Evolutionary conservation across 2,888 invertebrate genomes (phyloP).

Genomic region (Luperina nickerlii): DNA sequence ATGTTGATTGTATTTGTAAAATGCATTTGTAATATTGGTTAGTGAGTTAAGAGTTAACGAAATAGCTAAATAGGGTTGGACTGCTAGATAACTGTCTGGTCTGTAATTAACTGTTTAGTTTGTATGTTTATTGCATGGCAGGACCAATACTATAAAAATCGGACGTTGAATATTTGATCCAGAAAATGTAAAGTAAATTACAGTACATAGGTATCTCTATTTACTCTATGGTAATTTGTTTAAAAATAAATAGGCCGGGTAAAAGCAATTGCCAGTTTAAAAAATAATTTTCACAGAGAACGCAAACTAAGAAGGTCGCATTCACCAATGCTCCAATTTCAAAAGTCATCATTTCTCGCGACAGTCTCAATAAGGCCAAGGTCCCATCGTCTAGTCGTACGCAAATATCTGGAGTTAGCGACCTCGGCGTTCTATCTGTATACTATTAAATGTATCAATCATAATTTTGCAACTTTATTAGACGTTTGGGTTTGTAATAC

Average conservation of each 20-base stretch:
- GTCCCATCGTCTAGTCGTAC: constrained; percentile 53
- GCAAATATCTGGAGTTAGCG: constrained; percentile 61
- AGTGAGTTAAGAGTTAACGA: constrained; percentile 14
- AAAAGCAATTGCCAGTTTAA: constrained; percentile 8
- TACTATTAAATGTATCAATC: constrained; percentile 51
- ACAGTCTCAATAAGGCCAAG: constrained; percentile 65
- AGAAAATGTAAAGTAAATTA: neutral
- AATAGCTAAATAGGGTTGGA: constrained; percentile 26
- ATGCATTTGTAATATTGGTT: constrained; percentile 43
- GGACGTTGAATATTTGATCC: neutral
- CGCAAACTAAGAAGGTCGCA: constrained; percentile 38
- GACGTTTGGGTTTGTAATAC: constrained; percentile 7
- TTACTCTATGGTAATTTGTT: neutral
- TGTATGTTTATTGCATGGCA: neutral
- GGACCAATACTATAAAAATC: neutral
- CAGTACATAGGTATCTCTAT: neutral
- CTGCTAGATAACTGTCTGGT: neutral
- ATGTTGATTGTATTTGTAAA: constrained; percentile 50
- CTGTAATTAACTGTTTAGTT: constrained; percentile 4
- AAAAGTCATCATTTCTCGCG: constrained; percentile 57
- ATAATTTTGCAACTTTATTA: constrained; percentile 49
- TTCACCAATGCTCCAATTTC: constrained; percentile 51
- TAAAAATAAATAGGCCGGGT: neutral
- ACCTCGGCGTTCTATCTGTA: constrained; percentile 59
- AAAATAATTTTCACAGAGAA: constrained; percentile 7